A percentile compares a stretch with the other conserved stretches of the same genome.
These are phyloP conservation scores for Hapalemur alaotrensis DNA, from an alignment of 2,797 vertebrate genomes.

Conservation along the genomic window DNA sequence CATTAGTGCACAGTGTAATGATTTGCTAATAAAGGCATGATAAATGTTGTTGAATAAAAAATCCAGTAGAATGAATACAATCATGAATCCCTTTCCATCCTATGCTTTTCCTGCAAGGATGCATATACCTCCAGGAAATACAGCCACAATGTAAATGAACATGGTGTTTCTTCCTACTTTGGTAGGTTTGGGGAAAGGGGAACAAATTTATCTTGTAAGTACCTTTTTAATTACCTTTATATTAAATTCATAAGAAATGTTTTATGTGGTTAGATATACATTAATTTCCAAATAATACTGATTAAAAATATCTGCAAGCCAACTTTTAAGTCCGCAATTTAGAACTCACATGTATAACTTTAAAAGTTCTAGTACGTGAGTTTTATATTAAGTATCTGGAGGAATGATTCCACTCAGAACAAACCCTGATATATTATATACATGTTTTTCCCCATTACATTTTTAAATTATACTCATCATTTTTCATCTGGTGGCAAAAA, in stretches of 20 bases:
- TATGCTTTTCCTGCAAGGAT: background rate
- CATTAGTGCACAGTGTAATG: background rate
- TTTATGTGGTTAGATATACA: conserved; percentile 68
- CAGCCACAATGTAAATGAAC: background rate
- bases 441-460: conserved; percentile 49
- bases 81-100: background rate
- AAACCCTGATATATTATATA: conserved; percentile 71
- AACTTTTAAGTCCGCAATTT: conserved; percentile 73
- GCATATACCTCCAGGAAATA: background rate
- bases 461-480: conserved; percentile 56
- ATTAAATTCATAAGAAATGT: background rate
- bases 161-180: background rate
- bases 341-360: conserved; percentile 79
- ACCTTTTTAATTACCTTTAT: background rate
- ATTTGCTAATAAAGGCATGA: conserved; percentile 42
- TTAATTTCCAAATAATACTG: conserved; percentile 80
- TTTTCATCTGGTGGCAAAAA: conserved; percentile 54
- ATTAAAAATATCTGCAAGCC: conserved; percentile 79
- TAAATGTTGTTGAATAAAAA: conserved; percentile 43
- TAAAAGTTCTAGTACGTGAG: conserved; percentile 68
- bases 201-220: background rate
- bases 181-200: background rate
- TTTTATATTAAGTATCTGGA: conserved; percentile 74
- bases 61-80: conserved; percentile 38
- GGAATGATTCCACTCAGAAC: conserved; percentile 59